Conservation (phyloP, 2,113 vertebrate species). For the Serinus canaria region DNA sequence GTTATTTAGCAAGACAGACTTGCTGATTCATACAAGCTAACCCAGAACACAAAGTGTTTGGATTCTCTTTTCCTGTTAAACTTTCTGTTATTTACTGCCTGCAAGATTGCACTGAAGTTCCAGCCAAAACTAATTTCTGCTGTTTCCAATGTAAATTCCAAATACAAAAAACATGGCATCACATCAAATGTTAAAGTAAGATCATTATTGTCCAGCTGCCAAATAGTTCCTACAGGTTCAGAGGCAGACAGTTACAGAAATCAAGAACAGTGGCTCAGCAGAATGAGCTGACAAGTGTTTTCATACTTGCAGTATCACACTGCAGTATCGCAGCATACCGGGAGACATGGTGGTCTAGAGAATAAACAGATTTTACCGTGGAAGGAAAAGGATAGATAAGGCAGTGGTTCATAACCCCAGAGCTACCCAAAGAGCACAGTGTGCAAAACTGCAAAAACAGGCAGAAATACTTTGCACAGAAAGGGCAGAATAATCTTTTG, state of each 20-base stretch:
- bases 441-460: neutral
- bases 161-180: conserved; percentile 41
- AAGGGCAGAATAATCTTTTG: neutral
- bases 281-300: neutral
- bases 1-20: conserved; percentile 45
- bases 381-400: neutral
- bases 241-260: neutral
- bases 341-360: neutral
- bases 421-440: neutral
- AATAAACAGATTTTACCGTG: neutral
- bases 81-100: conserved; percentile 57
- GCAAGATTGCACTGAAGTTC: conserved; percentile 38
- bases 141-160: conserved; percentile 53
- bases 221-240: conserved; percentile 38
- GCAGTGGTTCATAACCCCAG: neutral
- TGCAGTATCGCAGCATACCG: neutral
- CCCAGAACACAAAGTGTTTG: conserved; percentile 43
- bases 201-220: conserved; percentile 38
- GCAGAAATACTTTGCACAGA: neutral
- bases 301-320: neutral
- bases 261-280: neutral
- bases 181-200: conserved; percentile 50
- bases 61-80: conserved; percentile 59
- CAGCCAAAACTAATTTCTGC: conserved; percentile 49
- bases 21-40: conserved; percentile 58